Conservation (phyloP, 2,888 invertebrate species). For the Crematogaster levior region DNA sequence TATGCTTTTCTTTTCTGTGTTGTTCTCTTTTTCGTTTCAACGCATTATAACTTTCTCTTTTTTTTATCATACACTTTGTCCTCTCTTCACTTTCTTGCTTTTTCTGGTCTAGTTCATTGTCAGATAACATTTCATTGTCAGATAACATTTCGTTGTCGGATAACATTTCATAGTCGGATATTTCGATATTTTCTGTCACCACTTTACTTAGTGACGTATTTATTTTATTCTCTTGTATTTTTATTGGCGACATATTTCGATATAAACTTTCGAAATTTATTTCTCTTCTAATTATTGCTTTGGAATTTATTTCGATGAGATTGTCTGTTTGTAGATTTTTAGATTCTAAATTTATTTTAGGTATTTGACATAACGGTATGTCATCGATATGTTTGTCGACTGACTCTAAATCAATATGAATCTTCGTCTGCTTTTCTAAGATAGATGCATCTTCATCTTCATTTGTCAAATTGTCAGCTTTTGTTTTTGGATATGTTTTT, state of each 20-base stretch:
- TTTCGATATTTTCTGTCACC: not conserved
- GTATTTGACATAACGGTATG: not conserved
- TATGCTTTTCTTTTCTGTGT: not conserved
- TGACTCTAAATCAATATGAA: not conserved
- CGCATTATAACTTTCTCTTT: too few relatives aligned
- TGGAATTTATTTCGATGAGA: not conserved
- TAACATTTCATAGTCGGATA: too few relatives aligned
- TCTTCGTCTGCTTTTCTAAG: not conserved
- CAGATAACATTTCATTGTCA: too few relatives aligned
- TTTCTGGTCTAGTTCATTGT: not conserved
- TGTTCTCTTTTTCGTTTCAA: not conserved
- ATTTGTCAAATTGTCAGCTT: not conserved
- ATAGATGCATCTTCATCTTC: not conserved
- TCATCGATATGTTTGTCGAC: not conserved
- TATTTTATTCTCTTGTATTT: not conserved
- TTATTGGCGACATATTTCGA: not conserved
- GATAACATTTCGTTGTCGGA: not conserved
- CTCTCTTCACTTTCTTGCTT: too few relatives aligned
- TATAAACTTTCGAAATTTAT: not conserved
- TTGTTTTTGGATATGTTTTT: not conserved
- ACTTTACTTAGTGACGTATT: not conserved
- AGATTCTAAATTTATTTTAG: not conserved
- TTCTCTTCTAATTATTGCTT: not conserved
- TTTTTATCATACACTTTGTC: not conserved
- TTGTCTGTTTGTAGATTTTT: not conserved